Conservation (phyloP, 2,797 vertebrate genomes). For the Todus mexicanus region DNA sequence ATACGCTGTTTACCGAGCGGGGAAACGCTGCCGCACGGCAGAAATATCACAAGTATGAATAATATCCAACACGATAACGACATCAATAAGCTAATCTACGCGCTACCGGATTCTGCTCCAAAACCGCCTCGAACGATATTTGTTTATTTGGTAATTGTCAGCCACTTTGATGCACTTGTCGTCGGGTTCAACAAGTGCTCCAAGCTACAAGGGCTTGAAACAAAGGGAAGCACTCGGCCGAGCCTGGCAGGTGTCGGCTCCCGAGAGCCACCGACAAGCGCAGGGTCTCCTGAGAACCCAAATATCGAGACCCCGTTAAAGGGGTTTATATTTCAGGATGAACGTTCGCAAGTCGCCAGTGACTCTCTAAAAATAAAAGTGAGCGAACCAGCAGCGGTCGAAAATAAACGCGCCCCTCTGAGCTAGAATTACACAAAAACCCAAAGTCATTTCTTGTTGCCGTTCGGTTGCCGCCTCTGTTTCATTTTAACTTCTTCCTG, state of each 20-base stretch:
- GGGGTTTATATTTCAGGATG: not conserved
- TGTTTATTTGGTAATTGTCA: conserved; percentile 66
- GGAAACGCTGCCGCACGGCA: not conserved
- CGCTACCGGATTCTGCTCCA: conserved; percentile 2
- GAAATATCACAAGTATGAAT: not conserved
- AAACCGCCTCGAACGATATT: conserved; percentile 49
- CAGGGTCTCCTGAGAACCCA: fast-evolving
- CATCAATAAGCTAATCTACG: not conserved
- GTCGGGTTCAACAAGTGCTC: conserved; percentile 68
- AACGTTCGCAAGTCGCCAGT: not conserved
- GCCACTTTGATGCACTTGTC: conserved; percentile 45
- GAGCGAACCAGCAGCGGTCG: not conserved
- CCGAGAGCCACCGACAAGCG: not conserved
- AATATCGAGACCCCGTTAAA: not conserved
- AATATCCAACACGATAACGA: not conserved
- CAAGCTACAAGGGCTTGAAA: conserved; percentile 46
- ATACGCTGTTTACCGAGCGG: not conserved
- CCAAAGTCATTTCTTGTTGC: not conserved
- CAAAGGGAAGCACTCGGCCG: conserved; percentile 24
- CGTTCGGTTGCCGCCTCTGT: not conserved
- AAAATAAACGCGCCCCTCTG: fast-evolving
- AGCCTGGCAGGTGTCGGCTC: not conserved
- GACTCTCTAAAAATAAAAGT: not conserved
- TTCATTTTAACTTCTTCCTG: not conserved
- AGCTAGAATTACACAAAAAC: not conserved